These are phyloP conservation scores for Rhizomys pruinosus DNA, from an alignment of 2,113 vertebrate species.

Conservation along the genomic window DNA sequence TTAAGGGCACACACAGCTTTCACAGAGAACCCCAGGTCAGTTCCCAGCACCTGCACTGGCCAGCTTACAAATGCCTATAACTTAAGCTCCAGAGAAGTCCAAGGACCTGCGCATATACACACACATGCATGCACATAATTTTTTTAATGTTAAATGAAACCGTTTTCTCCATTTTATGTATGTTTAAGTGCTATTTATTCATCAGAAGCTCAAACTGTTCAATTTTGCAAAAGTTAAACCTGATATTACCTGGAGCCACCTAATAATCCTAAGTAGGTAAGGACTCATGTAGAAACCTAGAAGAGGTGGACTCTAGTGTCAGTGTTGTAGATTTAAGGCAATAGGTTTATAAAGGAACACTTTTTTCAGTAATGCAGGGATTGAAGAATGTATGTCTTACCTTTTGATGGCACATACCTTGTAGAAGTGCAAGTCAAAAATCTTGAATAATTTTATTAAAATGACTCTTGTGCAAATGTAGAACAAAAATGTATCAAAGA, in stretches of 20 bases:
- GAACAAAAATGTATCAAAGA: neutral
- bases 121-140: no score
- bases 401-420: no score
- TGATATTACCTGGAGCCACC: neutral
- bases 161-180: constrained; percentile 17
- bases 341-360: neutral
- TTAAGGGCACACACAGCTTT: no score
- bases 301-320: neutral
- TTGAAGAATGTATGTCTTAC: neutral
- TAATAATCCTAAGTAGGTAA: neutral
- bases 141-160: neutral
- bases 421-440: constrained; percentile 18
- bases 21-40: no score
- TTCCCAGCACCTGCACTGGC: no score
- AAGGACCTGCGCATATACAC: no score
- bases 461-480: neutral
- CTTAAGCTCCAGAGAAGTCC: no score
- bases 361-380: neutral
- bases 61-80: no score
- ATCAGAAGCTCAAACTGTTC: neutral
- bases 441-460: constrained; percentile 34
- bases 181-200: constrained; percentile 30
- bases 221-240: neutral
- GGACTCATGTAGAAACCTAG: neutral
- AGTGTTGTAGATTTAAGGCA: neutral